These are phyloP conservation scores for Macrotis lagotis DNA, from an alignment of 2,113 vertebrate species.

Conservation along the genomic window DNA sequence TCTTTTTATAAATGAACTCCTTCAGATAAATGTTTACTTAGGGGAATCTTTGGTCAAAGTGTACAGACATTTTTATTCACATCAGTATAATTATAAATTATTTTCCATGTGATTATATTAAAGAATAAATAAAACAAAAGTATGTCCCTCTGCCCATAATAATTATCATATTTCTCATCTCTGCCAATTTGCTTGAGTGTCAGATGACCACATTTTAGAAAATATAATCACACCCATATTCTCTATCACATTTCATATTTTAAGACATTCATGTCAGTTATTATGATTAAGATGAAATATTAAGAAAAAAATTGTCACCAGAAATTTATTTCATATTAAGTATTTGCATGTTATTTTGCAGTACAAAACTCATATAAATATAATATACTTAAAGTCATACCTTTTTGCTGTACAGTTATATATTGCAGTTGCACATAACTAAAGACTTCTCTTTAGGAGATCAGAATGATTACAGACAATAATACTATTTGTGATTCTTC, in stretches of 20 bases:
- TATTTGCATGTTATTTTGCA: background rate
- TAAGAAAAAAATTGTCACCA: background rate
- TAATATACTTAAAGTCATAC: background rate
- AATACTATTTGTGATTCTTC: background rate
- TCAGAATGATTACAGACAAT: background rate
- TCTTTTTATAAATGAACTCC: background rate
- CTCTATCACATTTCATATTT: background rate
- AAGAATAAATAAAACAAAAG: background rate
- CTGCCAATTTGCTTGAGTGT: background rate
- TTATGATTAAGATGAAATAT: background rate
- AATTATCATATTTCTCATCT: background rate
- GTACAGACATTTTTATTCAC: background rate
- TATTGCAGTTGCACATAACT: background rate
- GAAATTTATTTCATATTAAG: background rate
- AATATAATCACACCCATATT: background rate
- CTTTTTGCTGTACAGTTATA: background rate
- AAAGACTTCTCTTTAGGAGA: background rate
- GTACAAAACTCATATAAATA: background rate
- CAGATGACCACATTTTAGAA: background rate
- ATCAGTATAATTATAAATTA: background rate
- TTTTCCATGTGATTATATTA: background rate
- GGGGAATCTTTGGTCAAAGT: background rate
- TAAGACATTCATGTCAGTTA: background rate
- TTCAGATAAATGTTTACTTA: background rate
- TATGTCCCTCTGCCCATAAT: background rate